Base-by-base conservation (phyloP, 2,888 invertebrate genomes). In the Octodonta nipae region DNA sequence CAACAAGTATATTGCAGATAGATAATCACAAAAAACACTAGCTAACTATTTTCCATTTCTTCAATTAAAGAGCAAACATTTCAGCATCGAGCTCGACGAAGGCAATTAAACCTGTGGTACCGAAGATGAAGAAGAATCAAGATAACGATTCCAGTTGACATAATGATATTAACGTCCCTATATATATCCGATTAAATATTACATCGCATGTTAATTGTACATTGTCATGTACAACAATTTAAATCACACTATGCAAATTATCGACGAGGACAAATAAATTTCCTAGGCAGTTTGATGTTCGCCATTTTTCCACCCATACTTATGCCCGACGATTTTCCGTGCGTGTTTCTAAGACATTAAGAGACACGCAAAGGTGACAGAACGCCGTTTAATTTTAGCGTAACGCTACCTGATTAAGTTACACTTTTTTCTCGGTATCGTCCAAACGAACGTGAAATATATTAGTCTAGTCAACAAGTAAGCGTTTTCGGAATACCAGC, bases 161-260 rank as follows among this genome's bases (percentile, higher is more conserved):
- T n/a, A n/a, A n/a, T n/a, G n/a, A n/a, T n/a, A n/a, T n/a, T n/a
- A n/a, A n/a, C n/a, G n/a, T n/a, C n/a, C n/a, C n/a, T n/a, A n/a
- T n/a, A n/a, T n/a, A n/a, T n/a, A n/a, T n/a, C n/a, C n/a, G n/a
- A n/a, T n/a, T n/a, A n/a, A n/a, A n/a, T n/a, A n/a, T n/a, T n/a
- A n/a, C n/a, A n/a, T 52, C 43, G 53, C 51, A 50, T 52, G 53
- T 49, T 50, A 50, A 49, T 50, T 49, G 47, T 47, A 50, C 46
- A 51, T 50, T 47, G 50, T 47, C 50, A 47, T 49, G 49, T 42
- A 42, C 39, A 44, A 47, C 48, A 45, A 46, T 46, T 47, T 53
- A 52, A 53, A 50, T 49, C 51, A 45, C 42, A 40, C 44, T 50
- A 53, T 53, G 53, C 48, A 53, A 51, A 53, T 51, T 43, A 36